Conservation (phyloP, 2,113 vertebrate genomes). For the Zosterops borbonicus region DNA sequence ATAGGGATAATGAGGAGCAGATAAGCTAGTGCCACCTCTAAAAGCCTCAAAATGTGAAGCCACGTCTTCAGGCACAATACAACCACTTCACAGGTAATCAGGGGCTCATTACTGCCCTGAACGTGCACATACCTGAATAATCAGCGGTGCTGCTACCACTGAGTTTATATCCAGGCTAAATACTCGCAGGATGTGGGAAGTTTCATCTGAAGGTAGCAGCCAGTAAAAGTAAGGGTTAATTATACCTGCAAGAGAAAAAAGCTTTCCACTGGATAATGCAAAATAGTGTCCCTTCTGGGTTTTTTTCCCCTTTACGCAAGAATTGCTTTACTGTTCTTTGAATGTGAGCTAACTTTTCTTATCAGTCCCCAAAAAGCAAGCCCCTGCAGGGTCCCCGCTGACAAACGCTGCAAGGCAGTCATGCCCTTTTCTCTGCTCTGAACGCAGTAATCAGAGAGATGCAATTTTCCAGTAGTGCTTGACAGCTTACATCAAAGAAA, state of each 20-base stretch:
- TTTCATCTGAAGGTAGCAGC: not conserved
- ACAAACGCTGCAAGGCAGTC: slow-evolving; percentile 29
- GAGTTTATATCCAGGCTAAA: not conserved
- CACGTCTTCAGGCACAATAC: not conserved
- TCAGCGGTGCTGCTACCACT: not conserved
- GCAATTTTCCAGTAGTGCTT: slow-evolving; percentile 64
- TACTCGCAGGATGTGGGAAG: not conserved
- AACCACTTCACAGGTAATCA: not conserved
- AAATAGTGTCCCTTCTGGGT: not conserved
- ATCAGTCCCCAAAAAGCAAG: slow-evolving; percentile 38
- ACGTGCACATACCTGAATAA: not conserved
- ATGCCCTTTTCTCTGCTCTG: not conserved
- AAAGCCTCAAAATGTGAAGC: not conserved
- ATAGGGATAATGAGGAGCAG: not conserved
- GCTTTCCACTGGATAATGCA: not conserved
- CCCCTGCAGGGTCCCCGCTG: slow-evolving; percentile 14
- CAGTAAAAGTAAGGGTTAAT: not conserved
- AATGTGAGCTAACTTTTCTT: slow-evolving; percentile 15
- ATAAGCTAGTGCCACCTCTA: not conserved
- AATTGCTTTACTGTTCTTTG: not conserved
- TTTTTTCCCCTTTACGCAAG: not conserved
- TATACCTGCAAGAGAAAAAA: not conserved
- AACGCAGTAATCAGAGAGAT: slow-evolving; percentile 22
- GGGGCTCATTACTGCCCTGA: not conserved
- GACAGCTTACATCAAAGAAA: slow-evolving; percentile 68